Evolutionary conservation across 2,797 vertebrate genomes (phyloP).

Genomic region (Eulemur coronatus): DNA sequence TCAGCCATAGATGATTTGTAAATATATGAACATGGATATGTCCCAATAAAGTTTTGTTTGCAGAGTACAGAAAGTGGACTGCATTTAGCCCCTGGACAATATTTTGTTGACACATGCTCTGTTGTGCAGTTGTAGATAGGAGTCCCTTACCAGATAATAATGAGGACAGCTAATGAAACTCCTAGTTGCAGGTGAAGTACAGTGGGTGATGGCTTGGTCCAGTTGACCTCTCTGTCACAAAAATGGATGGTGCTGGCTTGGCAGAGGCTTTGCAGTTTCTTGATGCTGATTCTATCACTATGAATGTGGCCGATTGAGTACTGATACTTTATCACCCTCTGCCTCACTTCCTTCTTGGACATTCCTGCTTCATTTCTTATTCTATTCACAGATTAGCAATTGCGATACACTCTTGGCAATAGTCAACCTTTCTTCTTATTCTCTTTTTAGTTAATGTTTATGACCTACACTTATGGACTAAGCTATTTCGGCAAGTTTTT

Average conservation of each 20-base stretch:
- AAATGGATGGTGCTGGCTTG: background rate
- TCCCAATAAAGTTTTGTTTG: background rate
- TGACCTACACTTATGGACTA: background rate
- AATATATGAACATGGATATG: background rate
- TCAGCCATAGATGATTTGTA: background rate
- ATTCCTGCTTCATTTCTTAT: background rate
- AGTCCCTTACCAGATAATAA: background rate
- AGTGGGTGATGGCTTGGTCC: background rate
- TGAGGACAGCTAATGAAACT: background rate
- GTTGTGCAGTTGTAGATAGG: background rate
- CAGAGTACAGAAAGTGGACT: background rate
- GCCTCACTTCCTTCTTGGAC: background rate
- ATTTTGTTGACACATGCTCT: background rate
- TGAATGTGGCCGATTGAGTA: background rate
- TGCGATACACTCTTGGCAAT: background rate
- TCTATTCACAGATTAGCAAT: background rate
- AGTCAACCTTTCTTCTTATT: background rate
- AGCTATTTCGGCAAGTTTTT: background rate
- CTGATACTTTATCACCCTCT: background rate
- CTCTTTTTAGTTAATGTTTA: background rate
- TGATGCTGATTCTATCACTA: background rate
- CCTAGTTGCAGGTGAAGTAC: background rate
- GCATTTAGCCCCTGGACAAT: background rate
- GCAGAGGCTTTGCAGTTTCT: background rate
- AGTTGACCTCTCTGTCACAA: background rate